Conservation (phyloP, 2,113 vertebrate species). For the Urocitellus parryii region DNA sequence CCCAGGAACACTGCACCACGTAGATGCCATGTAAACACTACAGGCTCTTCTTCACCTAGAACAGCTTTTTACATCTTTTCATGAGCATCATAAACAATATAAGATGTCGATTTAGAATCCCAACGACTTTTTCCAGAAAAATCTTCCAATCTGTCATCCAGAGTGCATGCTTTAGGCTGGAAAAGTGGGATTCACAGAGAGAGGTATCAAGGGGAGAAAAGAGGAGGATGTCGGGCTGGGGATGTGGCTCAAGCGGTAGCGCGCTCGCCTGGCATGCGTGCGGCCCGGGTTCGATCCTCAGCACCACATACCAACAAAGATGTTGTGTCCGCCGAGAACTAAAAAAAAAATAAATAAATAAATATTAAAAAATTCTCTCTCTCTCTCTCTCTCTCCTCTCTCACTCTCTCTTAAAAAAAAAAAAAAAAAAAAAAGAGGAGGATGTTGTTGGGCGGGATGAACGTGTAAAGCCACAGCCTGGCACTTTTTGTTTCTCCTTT, state of each 20-base stretch:
- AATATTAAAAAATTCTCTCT: too few species aligned
- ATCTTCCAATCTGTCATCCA: slow-evolving; percentile 41
- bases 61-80: neutral
- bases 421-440: neutral
- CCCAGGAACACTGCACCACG: rapidly evolving
- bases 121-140: slow-evolving; percentile 18
- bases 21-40: neutral
- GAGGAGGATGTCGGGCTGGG: neutral
- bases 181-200: neutral
- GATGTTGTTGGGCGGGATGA: neutral
- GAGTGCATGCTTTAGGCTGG: neutral
- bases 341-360: too few species aligned
- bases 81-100: neutral
- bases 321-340: too few species aligned
- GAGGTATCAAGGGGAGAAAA: neutral
- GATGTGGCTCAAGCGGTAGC: too few species aligned
- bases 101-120: slow-evolving; percentile 10
- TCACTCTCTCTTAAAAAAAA: too few species aligned
- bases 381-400: too few species aligned
- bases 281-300: too few species aligned
- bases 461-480: neutral
- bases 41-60: neutral
- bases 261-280: too few species aligned
- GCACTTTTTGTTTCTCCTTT: neutral
- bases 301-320: too few species aligned